Evolutionary conservation across 1,140 invertebrate species (phyloP), one percentile per base, ranked within the genome.

Genomic region (Heliconius himera): DNA sequence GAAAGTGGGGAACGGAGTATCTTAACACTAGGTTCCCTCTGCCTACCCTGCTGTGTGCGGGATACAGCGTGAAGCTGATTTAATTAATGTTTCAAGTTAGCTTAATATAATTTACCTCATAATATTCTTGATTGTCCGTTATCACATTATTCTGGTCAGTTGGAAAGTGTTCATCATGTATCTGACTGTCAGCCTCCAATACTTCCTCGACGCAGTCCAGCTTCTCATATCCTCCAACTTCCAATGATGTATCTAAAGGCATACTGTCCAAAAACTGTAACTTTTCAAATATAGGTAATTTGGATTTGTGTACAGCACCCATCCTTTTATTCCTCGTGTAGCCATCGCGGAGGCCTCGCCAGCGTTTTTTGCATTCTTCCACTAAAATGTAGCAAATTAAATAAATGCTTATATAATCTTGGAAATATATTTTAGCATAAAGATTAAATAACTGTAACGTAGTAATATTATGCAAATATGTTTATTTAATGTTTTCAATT

Each of bases 321-420:
- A 91, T 74, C 13, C 91, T 83, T 74, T 92, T 93, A 76, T 86
- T 89, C 72, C 91, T 89, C 81, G 88, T 89, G 80, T 90, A 94
- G 38, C 89, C 87, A 85, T 94, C 90, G 70, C 91, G 88, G 13
- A 94, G 87, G n/a, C 90, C 91, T 72, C 90, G 79, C 93, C 93
- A 94, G 22, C 91, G 87, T 73, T 92, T 94, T 76, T 91, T 93
- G 83, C 93, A 94, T 88, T 94, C 93, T 82, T 94, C 93, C 85
- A 91, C 93, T 94, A 85, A 38, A 94, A 94, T 83, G 18, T 56
- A 38, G 1, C 56, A 77, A 77, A 33, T 6, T 51, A 74, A 73
- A 29, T 51, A 4, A 66, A 66, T 66, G 9, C 26, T 66, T 26
- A 66, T 29, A n/a, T 66, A 66, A 66, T 11, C 9, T 66, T 66